phyloP scores from a whole-genome alignment of 2,888 invertebrate species.

The Mamestra brassicae region DNA sequence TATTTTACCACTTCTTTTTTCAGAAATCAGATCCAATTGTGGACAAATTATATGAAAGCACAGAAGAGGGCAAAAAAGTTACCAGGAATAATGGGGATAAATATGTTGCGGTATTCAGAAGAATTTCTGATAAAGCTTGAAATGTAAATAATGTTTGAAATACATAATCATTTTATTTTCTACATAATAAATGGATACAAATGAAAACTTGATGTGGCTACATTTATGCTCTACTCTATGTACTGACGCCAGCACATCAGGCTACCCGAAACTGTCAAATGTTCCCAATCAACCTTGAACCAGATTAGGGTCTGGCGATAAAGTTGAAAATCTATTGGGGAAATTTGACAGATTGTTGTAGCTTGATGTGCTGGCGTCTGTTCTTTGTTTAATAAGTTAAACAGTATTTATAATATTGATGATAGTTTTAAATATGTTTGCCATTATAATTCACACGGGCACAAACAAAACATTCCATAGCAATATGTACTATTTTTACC shows the following conservation, averaged over 20 bases:
- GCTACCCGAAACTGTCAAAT: no score
- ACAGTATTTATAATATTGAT: conserved; percentile 5
- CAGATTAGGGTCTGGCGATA: no score
- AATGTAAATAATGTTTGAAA: conserved; percentile 45
- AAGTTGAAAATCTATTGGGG: no score
- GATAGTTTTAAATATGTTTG: background rate
- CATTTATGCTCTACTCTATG: conserved; percentile 15
- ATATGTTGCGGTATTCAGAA: conserved; percentile 96
- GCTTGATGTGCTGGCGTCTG: no score
- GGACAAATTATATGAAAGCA: conserved; percentile 97
- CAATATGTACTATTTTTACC: background rate
- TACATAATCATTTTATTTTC: conserved; percentile 56
- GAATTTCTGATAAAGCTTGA: conserved; percentile 84
- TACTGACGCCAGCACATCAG: no score
- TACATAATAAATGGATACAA: conserved; percentile 52
- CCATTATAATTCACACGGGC: background rate
- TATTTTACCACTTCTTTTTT: conserved; percentile 56
- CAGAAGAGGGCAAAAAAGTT: conserved; percentile 99
- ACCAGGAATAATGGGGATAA: conserved; percentile 98
- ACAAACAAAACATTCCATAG: background rate
- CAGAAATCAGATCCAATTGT: conserved; percentile 96
- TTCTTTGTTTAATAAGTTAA: background rate
- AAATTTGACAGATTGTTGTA: no score
- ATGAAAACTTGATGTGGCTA: conserved; percentile 18
- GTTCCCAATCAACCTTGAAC: no score